Percentiles rank a stretch among this genome's conserved stretches.
Evolutionary conservation across 2,797 vertebrate genomes (phyloP).

Genomic region (Lemur catta): DNA sequence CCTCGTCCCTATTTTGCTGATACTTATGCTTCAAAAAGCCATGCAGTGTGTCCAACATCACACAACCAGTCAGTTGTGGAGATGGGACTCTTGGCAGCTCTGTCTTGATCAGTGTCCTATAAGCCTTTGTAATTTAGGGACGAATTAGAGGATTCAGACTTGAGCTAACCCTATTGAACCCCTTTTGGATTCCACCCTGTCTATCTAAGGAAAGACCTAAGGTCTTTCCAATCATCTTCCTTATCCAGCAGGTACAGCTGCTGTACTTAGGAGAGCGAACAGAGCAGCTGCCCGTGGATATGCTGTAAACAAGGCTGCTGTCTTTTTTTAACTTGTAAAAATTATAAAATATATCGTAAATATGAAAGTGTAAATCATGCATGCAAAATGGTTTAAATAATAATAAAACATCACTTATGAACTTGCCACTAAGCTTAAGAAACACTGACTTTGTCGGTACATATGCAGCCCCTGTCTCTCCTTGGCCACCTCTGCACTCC

Average conservation of each 20-base stretch:
- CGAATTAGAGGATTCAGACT: background rate
- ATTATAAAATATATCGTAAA: background rate
- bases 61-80: background rate
- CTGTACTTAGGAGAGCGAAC: background rate
- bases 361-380: background rate
- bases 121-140: background rate
- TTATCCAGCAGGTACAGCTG: background rate
- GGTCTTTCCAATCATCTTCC: background rate
- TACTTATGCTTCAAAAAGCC: background rate
- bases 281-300: background rate
- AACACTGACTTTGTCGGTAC: background rate
- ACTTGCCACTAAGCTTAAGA: background rate
- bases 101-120: background rate
- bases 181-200: background rate
- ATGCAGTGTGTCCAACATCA: accelerated
- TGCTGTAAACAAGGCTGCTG: background rate
- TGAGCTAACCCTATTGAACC: background rate
- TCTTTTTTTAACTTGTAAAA: background rate
- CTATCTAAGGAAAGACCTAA: background rate
- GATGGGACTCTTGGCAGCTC: background rate
- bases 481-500: background rate
- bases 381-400: background rate
- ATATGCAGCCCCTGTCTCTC: background rate
- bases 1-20: background rate
- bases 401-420: background rate